phyloP scores from a whole-genome alignment of 2,797 vertebrate species.

The Galago senegalensis region DNA sequence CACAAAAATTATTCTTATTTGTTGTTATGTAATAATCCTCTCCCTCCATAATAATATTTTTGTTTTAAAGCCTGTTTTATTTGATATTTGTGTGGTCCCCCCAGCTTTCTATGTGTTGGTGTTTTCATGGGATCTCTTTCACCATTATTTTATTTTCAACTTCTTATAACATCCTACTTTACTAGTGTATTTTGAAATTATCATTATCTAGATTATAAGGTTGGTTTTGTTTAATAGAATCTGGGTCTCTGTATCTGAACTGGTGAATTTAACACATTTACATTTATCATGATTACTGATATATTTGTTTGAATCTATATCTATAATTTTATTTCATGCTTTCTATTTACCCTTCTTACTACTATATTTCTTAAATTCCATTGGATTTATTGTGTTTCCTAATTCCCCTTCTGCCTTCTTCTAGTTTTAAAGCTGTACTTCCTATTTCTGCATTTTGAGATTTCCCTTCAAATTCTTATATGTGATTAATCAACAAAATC shows the following conservation, averaged over 20 bases:
- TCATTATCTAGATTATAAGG: neutral
- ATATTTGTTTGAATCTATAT: constrained; percentile 22
- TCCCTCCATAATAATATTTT: neutral
- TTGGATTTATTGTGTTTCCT: neutral
- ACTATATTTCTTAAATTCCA: neutral
- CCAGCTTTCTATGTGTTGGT: neutral
- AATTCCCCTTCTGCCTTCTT: constrained; percentile 28
- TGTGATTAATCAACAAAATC: constrained; percentile 28
- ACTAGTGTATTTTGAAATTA: neutral
- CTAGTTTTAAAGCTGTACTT: constrained; percentile 36
- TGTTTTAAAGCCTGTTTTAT: constrained; percentile 45
- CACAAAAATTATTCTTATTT: neutral
- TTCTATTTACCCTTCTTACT: neutral
- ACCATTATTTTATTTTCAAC: constrained; percentile 36
- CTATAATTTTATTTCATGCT: neutral
- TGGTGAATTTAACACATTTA: neutral
- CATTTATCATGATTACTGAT: neutral
- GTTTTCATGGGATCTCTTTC: neutral
- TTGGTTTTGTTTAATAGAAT: neutral
- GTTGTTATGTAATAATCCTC: neutral
- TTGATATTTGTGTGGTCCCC: neutral
- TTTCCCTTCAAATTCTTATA: constrained; percentile 6
- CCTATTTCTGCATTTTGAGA: constrained; percentile 40
- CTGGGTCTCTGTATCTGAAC: neutral
- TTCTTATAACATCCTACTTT: neutral